A percentile compares a stretch with the other conserved stretches of the same genome.
phyloP scores from a whole-genome alignment of 2,797 vertebrate species.

The Psittacula derbiana region DNA sequence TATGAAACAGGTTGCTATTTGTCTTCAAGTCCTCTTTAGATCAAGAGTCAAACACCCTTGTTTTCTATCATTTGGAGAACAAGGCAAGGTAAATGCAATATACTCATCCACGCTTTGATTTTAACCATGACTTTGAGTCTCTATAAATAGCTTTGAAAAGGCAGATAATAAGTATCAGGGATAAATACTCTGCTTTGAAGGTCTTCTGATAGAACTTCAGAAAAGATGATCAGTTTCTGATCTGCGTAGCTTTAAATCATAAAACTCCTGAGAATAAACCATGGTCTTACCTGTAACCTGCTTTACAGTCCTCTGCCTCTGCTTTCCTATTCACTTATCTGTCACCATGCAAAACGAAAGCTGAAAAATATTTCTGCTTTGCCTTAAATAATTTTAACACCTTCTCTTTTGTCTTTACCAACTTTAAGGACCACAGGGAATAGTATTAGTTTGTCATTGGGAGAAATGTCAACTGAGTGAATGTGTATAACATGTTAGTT shows the following conservation, averaged over 20 bases:
- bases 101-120: not conserved
- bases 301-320: not conserved
- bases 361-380: not conserved
- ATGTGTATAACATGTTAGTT: rapidly evolving
- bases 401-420: not conserved
- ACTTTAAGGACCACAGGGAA: not conserved
- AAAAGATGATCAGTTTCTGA: not conserved
- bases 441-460: not conserved
- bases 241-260: not conserved
- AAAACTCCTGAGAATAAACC: not conserved
- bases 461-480: not conserved
- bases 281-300: not conserved
- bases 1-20: not conserved
- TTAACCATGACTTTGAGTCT: not conserved
- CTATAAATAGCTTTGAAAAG: not conserved
- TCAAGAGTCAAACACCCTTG: not conserved
- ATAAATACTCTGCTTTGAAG: not conserved
- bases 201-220: not conserved
- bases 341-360: rapidly evolving
- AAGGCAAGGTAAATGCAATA: not conserved
- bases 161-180: not conserved
- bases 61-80: not conserved
- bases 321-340: not conserved
- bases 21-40: not conserved
- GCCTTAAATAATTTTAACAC: not conserved